Percentiles rank a stretch among this genome's conserved stretches.
These are phyloP conservation scores for Leptopilina boulardi DNA, from an alignment of 1,140 invertebrate species.

Conservation along the genomic window DNA sequence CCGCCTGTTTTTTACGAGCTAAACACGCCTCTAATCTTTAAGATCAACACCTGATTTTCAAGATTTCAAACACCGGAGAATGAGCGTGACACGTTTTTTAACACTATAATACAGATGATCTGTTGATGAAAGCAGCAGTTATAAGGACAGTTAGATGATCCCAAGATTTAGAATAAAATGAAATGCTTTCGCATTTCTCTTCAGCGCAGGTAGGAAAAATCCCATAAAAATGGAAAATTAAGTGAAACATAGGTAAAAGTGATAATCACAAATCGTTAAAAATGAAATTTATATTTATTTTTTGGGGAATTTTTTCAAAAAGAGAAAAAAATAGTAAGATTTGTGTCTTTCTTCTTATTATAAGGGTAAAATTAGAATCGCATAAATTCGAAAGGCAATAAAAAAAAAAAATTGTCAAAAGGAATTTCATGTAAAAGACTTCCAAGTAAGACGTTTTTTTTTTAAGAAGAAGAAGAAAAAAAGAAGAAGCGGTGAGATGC, in stretches of 20 bases:
- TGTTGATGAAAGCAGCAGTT: conserved; percentile 22
- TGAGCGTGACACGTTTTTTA: conserved; percentile 21
- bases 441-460: background rate
- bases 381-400: background rate
- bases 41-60: conserved; percentile 25
- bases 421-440: background rate
- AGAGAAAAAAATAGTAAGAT: background rate
- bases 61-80: background rate
- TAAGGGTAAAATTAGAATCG: conserved; percentile 1
- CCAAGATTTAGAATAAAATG: background rate
- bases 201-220: conserved; percentile 19
- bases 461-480: too few relatives aligned
- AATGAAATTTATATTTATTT: background rate
- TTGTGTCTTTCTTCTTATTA: background rate
- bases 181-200: background rate
- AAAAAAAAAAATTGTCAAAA: background rate
- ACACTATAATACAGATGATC: background rate
- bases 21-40: conserved; percentile 23
- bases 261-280: background rate
- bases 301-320: background rate
- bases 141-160: conserved; percentile 18
- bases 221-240: conserved; percentile 17
- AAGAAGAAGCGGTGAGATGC: conserved; percentile 21
- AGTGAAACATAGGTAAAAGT: background rate
- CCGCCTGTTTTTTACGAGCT: conserved; percentile 24